phyloP scores from a whole-genome alignment of 2,113 vertebrate genomes.

The Psammodynastes pulverulentus region DNA sequence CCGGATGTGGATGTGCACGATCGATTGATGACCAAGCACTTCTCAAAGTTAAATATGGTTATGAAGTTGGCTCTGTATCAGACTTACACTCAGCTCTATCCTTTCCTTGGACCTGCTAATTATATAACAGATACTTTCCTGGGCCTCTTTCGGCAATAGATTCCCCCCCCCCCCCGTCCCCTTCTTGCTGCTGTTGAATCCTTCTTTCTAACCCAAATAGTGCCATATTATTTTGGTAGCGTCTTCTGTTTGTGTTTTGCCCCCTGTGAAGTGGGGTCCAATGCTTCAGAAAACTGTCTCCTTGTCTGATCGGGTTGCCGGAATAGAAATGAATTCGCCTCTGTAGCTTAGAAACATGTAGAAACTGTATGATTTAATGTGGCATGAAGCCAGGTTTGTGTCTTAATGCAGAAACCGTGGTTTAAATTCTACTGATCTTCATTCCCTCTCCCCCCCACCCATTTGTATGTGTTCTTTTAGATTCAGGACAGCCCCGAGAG shows the following conservation, averaged over 20 bases:
- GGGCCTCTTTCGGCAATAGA: not conserved
- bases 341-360: not conserved
- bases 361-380: not conserved
- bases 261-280: not conserved
- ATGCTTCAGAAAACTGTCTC: not conserved
- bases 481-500: not conserved
- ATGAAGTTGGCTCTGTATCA: not conserved
- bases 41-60: not conserved
- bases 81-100: not conserved
- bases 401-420: not conserved
- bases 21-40: not conserved
- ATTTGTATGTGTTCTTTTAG: not conserved
- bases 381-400: not conserved
- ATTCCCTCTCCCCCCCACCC: not conserved
- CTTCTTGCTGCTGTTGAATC: not conserved
- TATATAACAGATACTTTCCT: not conserved
- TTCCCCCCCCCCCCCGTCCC: rapidly evolving
- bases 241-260: not conserved
- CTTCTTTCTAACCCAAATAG: not conserved
- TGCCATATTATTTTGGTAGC: not conserved
- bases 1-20: not conserved
- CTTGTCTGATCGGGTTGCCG: not conserved
- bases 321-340: not conserved
- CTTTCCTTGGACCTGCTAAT: not conserved
- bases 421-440: not conserved